Evolutionary conservation across 2,888 invertebrate species (phyloP), one percentile per base, ranked within the genome.

Genomic region (Allacma fusca): DNA sequence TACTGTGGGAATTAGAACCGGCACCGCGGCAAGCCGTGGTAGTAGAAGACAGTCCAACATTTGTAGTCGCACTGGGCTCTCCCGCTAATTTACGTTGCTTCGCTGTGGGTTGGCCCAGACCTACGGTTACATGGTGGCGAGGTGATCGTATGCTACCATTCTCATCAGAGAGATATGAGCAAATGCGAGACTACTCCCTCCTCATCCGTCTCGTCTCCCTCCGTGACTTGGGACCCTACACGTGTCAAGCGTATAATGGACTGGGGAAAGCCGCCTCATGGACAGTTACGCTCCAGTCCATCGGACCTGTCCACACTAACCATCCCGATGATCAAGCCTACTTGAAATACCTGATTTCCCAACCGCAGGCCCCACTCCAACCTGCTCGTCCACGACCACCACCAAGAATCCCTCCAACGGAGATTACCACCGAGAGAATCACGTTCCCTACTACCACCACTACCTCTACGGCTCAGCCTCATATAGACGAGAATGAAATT

Each of bases 221-320:
- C 24, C 90, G 91, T 7, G 93, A 93, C 85, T 89, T 95, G 74
- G 97, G 96, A 4, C 90, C 92, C 71, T 97, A 97, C 88, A 92
- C 92, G 7, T 97, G 97, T 86, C 93, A 94, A 85, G 96, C 94
- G 4, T 96, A 93, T 87, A 96, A 96, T 86, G 94, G 94, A 1
- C 86, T 90, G 12, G 92, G 91, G 16, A 91, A 91, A 83, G 91
- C 96, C 5, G 92, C 92, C 0, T 92, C 93, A 68, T 93, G 93
- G 91, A 90, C 91, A 19, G 90, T 94, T 9, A 89, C 90, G 0
- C 89, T 96, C 19, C 91, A 91, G 85, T 93, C 93, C 0, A 87
- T 91, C 81, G 92, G 92, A 23, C 92, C 93, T 0, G 91, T 91
- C n/a, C 88, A 89, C 80, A 85, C 89, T 80, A 85, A 87, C 19